Evolutionary conservation across 2,797 vertebrate genomes (phyloP).

Genomic region (Novumbra hubbsi): DNA sequence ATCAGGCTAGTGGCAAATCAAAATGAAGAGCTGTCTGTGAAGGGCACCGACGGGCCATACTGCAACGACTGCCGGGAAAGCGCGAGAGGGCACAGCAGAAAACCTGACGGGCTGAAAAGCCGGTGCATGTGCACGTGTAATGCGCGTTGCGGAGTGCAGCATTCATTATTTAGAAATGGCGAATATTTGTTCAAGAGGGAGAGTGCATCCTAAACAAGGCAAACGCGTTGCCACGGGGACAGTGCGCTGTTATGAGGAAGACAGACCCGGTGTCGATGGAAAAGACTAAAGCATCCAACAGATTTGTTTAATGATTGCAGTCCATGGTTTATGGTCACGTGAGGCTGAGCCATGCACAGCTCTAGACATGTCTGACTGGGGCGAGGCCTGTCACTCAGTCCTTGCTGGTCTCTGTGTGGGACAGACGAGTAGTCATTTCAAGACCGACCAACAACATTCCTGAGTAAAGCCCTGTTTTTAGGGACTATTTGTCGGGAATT

Average conservation of each 20-base stretch:
- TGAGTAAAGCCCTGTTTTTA: slow-evolving; percentile 22
- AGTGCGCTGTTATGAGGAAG: slow-evolving; percentile 60
- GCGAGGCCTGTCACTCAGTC: slow-evolving; percentile 22
- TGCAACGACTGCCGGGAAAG: slow-evolving; percentile 19
- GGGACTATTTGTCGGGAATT: neutral
- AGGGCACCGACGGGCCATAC: slow-evolving; percentile 23
- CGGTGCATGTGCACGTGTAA: neutral
- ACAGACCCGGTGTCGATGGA: slow-evolving; percentile 43
- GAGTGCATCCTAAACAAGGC: slow-evolving; percentile 66
- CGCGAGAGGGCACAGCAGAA: slow-evolving; percentile 11
- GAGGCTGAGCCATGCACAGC: slow-evolving; percentile 21
- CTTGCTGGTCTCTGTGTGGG: slow-evolving; percentile 41
- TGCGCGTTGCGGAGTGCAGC: slow-evolving; percentile 12
- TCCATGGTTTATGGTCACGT: slow-evolving; percentile 41
- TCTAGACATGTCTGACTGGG: slow-evolving; percentile 32
- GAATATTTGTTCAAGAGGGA: slow-evolving; percentile 27
- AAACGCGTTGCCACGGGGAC: slow-evolving; percentile 70
- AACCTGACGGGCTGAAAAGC: slow-evolving; percentile 32
- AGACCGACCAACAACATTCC: slow-evolving; percentile 47
- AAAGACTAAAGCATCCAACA: slow-evolving; percentile 17
- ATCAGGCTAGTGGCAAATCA: slow-evolving; percentile 52
- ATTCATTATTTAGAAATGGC: neutral
- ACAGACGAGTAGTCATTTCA: slow-evolving; percentile 54
- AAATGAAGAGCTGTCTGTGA: slow-evolving; percentile 32
- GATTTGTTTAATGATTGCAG: slow-evolving; percentile 5